Evolutionary conservation across 2,113 vertebrate genomes (phyloP).

Genomic region (Chloroceryle aenea): DNA sequence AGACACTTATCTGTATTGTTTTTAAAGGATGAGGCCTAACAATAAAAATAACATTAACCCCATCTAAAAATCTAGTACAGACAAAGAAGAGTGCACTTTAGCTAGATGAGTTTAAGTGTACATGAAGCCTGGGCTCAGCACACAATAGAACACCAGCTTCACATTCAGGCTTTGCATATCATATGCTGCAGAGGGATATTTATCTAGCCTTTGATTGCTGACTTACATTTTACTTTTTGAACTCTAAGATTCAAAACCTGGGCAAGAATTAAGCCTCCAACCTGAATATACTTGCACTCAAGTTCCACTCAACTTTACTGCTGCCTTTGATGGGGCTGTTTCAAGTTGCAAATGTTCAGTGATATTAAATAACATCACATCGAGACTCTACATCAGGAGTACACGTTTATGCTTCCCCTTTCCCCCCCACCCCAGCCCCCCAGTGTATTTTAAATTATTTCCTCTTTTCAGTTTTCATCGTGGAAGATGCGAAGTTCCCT

Average conservation of each 20-base stretch:
- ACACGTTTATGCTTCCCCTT: background rate
- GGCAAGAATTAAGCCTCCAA: background rate
- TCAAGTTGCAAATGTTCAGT: background rate
- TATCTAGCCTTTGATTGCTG: background rate
- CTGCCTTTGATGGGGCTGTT: background rate
- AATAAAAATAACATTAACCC: background rate
- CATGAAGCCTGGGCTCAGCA: background rate
- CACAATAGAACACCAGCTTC: background rate
- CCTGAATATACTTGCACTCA: background rate
- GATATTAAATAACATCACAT: background rate
- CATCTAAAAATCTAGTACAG: background rate
- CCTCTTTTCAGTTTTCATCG: conserved; percentile 34
- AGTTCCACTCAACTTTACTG: background rate
- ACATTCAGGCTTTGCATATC: background rate
- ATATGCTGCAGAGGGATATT: background rate
- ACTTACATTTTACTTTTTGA: background rate
- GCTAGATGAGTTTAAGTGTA: accelerated
- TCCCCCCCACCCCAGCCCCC: no score
- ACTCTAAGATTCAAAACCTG: background rate
- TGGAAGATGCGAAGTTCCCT: background rate
- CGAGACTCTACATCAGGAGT: background rate
- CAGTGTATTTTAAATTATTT: conserved; percentile 26
- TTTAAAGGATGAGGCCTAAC: background rate
- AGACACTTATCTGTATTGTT: background rate
- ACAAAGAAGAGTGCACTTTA: background rate